These are phyloP conservation scores for Galaxea fascicularis DNA, from an alignment of 92 coral and sea anemone species.

Conservation along the genomic window DNA sequence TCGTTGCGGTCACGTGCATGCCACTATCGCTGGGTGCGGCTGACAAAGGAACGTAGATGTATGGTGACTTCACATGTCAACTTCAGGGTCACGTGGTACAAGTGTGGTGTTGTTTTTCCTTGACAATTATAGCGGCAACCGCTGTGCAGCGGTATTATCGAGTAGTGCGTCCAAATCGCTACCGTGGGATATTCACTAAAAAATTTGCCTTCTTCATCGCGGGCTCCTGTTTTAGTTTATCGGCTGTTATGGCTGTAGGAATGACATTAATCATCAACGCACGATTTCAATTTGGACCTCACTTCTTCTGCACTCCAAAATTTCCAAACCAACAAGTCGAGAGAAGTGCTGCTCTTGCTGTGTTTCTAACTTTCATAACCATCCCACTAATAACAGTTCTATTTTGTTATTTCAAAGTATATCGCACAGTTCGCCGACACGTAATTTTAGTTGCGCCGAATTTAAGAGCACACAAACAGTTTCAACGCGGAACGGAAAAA, in stretches of 20 bases:
- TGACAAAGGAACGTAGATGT: slow-evolving; percentile 58
- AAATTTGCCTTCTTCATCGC: slow-evolving; percentile 4
- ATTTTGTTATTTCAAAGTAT: slow-evolving; percentile 68
- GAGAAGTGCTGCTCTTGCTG: slow-evolving; percentile 40
- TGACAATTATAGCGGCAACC: slow-evolving; percentile 59
- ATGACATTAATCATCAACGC: slow-evolving; percentile 8
- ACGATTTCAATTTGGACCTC: slow-evolving; percentile 63
- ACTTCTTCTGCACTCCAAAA: slow-evolving; percentile 69
- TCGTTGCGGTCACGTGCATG: slow-evolving; percentile 50
- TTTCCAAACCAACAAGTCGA: slow-evolving; percentile 38
- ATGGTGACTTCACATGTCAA: slow-evolving; percentile 51
- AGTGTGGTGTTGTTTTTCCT: slow-evolving; percentile 58
- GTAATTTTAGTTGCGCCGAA: slow-evolving; percentile 46
- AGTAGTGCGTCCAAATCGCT: slow-evolving; percentile 64
- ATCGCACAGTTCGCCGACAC: slow-evolving; percentile 61
- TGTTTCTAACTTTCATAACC: slow-evolving; percentile 47
- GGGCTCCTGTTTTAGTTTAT: not conserved
- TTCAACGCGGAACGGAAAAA: not conserved
- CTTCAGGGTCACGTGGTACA: slow-evolving; percentile 63
- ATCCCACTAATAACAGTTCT: slow-evolving; percentile 40
- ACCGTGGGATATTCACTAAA: slow-evolving; percentile 49
- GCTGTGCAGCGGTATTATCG: slow-evolving; percentile 71
- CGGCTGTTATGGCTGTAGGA: not conserved
- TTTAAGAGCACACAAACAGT: not conserved
- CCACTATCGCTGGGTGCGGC: slow-evolving; percentile 57